Base-by-base conservation (phyloP, 2,888 invertebrate species). In the Margaritifera margaritifera region DNA sequence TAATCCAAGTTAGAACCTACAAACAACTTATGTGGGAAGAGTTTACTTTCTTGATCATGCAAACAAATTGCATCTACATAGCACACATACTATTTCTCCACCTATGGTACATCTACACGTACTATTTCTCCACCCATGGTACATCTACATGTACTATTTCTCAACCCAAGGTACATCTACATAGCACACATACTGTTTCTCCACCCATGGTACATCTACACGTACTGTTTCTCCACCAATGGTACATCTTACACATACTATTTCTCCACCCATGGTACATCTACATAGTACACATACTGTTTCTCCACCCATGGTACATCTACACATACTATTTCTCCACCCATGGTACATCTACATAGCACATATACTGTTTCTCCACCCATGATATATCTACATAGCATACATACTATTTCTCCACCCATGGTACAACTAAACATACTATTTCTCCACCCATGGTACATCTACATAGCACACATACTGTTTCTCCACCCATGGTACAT, bases 301-400 rank as follows among this genome's bases (percentile, higher is more conserved):
- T 56, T 25, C 19, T n/a, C 31, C 54, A n/a, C n/a, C n/a, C n/a
- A n/a, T n/a, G n/a, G n/a, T n/a, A n/a, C n/a, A n/a, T n/a, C n/a
- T n/a, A n/a, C 54, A 78, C 89, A 82, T 71, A 91, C 91, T 91
- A 91, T 90, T 91, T 91, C 80, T 91, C 91, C 6, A 91, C 90
- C 91, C 91, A 91, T n/a, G 91, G 90, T 24, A 87, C 74, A 71
- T 83, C n/a, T n/a, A n/a, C n/a, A n/a, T n/a, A n/a, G n/a, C n/a
- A n/a, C n/a, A n/a, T n/a, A n/a, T n/a, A n/a, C n/a, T n/a, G n/a
- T n/a, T n/a, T n/a, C n/a, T n/a, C n/a, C n/a, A n/a, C n/a, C n/a
- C n/a, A n/a, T n/a, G n/a, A n/a, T n/a, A n/a, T n/a, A n/a, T n/a
- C n/a, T n/a, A n/a, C n/a, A n/a, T n/a, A n/a, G n/a, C n/a, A n/a